A percentile compares a stretch with the other conserved stretches of the same genome.
phyloP scores from a whole-genome alignment of 2,113 vertebrate species.

The Gnathonemus echidnorhynchus region DNA sequence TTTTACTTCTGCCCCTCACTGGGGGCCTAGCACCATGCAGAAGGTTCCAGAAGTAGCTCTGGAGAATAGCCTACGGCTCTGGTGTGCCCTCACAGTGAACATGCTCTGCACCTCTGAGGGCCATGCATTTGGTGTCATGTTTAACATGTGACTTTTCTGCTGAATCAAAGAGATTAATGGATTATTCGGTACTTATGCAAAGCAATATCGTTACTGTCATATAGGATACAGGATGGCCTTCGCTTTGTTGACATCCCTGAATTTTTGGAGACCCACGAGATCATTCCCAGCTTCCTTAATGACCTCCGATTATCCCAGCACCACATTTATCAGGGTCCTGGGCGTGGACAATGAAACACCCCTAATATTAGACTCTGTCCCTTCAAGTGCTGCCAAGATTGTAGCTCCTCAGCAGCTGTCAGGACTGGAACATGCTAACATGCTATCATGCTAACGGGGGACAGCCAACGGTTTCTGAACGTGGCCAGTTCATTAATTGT shows the following conservation, averaged over 20 bases:
- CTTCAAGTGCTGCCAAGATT: slow-evolving; percentile 25
- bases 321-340: slow-evolving; percentile 51
- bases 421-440: not conserved
- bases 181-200: not conserved
- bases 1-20: not conserved
- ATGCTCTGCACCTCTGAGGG: not conserved
- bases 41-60: not conserved
- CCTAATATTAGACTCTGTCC: slow-evolving; percentile 65
- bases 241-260: slow-evolving; percentile 52
- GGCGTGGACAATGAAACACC: slow-evolving; percentile 48
- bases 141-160: not conserved
- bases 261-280: slow-evolving; percentile 57
- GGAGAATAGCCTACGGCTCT: not conserved
- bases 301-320: slow-evolving; percentile 62
- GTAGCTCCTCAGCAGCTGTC: slow-evolving; percentile 19
- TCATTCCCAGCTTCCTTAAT: slow-evolving; percentile 70
- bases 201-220: not conserved
- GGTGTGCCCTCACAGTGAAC: not conserved
- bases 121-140: not conserved
- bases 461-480: not conserved
- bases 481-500: not conserved
- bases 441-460: not conserved
- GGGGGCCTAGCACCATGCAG: not conserved
- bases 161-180: not conserved
- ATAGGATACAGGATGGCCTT: slow-evolving; percentile 29